Evolutionary conservation across 2,113 vertebrate genomes (phyloP).

Genomic region (Axis porcinus): DNA sequence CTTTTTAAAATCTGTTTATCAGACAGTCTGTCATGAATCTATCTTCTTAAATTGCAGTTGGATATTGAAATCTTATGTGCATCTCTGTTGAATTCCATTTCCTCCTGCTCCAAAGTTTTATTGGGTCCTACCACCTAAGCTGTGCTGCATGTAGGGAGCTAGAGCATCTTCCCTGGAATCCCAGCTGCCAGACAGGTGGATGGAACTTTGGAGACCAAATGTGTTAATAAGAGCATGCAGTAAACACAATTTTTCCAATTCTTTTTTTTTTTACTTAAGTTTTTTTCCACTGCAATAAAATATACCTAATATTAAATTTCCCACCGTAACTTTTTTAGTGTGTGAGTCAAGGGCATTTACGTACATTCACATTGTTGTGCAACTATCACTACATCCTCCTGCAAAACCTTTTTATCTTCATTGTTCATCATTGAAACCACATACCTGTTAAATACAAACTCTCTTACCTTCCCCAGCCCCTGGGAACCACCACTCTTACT

Average conservation of each 20-base stretch:
- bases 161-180: background rate
- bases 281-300: background rate
- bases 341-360: background rate
- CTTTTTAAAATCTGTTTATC: background rate
- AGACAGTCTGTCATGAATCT: background rate
- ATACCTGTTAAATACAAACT: background rate
- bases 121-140: background rate
- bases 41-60: background rate
- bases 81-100: background rate
- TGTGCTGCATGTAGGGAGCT: accelerated
- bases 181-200: background rate
- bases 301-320: background rate
- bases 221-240: background rate
- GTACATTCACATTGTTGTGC: too few species aligned
- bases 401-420: background rate
- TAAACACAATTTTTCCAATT: background rate
- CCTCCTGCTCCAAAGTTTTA: background rate
- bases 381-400: background rate
- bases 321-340: background rate
- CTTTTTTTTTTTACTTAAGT: background rate
- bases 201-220: background rate
- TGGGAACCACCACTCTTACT: background rate
- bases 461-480: too few species aligned
- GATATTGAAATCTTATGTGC: background rate
- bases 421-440: background rate